Conservation (phyloP, 2,888 invertebrate genomes). For the Hoplodrina ambigua region DNA sequence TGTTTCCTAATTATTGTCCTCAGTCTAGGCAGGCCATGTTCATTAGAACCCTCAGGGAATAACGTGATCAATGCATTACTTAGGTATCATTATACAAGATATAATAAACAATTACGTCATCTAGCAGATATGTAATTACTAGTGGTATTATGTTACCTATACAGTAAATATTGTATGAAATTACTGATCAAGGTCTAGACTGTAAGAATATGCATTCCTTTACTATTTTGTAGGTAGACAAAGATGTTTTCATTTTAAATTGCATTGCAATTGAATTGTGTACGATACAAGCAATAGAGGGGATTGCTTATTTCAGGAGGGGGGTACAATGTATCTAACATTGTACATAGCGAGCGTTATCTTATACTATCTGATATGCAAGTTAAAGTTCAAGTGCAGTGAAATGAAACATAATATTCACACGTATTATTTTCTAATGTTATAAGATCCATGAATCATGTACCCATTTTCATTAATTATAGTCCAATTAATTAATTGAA, state of each 20-base stretch:
- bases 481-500: not conserved
- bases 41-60: conserved; percentile 22
- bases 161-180: conserved; percentile 28
- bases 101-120: conserved; percentile 46
- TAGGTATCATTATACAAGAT: conserved; percentile 30
- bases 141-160: not conserved
- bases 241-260: no score
- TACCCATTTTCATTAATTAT: not conserved
- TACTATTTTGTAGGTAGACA: not conserved
- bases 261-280: no score
- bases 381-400: not conserved
- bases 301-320: no score
- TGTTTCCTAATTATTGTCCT: not conserved
- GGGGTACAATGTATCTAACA: not conserved
- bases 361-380: no score
- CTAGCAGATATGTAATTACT: conserved; percentile 25
- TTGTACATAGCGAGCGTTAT: not conserved
- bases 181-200: conserved; percentile 32
- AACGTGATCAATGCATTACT: conserved; percentile 28
- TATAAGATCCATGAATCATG: not conserved
- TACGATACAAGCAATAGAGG: no score
- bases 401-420: not conserved
- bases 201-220: conserved; percentile 5
- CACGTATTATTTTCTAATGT: not conserved
- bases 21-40: conserved; percentile 3